phyloP scores from a whole-genome alignment of 2,888 invertebrate species.

The Hypselothyrea guttata region DNA sequence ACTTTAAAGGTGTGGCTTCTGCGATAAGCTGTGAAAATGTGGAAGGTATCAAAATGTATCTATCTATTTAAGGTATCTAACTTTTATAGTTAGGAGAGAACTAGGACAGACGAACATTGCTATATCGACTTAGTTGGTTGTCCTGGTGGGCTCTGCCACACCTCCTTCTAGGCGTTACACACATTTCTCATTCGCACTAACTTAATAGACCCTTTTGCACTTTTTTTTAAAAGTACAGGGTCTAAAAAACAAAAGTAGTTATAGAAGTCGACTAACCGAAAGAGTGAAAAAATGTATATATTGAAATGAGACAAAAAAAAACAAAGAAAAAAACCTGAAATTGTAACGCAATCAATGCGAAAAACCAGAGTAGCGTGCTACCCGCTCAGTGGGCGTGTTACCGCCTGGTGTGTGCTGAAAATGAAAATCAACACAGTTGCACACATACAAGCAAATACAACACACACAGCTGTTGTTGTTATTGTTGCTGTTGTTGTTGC shows the following conservation, averaged over 20 bases:
- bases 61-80: too few species aligned
- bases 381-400: conserved; percentile 43
- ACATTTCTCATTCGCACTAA: too few species aligned
- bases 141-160: too few species aligned
- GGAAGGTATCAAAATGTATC: too few species aligned
- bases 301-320: conserved; percentile 13
- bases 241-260: conserved; percentile 35
- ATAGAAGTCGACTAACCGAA: conserved; percentile 57
- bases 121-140: too few species aligned
- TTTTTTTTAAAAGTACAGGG: too few species aligned
- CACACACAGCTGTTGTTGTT: conserved; percentile 44
- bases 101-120: too few species aligned
- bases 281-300: conserved; percentile 4
- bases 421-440: conserved; percentile 70
- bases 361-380: conserved; percentile 44
- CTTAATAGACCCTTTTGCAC: too few species aligned
- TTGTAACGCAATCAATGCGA: conserved; percentile 78
- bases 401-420: conserved; percentile 66
- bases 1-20: too few species aligned
- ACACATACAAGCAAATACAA: conserved; percentile 7
- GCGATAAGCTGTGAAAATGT: too few species aligned
- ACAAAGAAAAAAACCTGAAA: conserved; percentile 67
- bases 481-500: conserved; percentile 18
- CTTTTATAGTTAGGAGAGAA: too few species aligned
- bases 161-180: too few species aligned